Percentiles rank a stretch among this genome's conserved stretches.
Evolutionary conservation across 2,888 invertebrate genomes (phyloP).

Genomic region (Molanna angustata): DNA sequence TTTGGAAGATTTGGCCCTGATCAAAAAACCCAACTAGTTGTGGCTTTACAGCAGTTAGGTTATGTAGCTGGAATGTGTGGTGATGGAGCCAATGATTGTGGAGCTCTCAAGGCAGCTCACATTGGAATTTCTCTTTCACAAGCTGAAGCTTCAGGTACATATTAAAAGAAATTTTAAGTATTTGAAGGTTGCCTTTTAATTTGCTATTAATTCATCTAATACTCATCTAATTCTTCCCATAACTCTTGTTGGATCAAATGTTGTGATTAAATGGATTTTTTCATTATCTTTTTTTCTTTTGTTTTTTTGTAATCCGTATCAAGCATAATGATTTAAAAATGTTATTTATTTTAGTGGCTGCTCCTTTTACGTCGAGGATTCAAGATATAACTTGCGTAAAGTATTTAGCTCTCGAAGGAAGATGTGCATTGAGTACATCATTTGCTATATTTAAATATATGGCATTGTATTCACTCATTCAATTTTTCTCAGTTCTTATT

Average conservation of each 20-base stretch:
- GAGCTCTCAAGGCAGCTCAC: conserved; percentile 84
- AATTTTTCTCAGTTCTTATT: conserved; percentile 80
- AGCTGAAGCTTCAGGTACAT: conserved; percentile 69
- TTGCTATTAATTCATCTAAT: no score
- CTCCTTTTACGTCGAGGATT: conserved; percentile 82
- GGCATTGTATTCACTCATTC: conserved; percentile 86
- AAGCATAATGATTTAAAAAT: conserved; percentile 4
- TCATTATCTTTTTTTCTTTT: neutral
- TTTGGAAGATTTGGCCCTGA: conserved; percentile 84
- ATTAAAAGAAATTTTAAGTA: neutral
- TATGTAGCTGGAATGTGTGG: conserved; percentile 72
- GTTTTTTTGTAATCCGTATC: neutral
- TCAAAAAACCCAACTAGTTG: conserved; percentile 75
- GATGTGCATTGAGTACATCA: conserved; percentile 84
- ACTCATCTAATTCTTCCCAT: no score
- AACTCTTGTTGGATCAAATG: no score
- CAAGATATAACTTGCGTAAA: conserved; percentile 81
- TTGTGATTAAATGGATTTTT: neutral
- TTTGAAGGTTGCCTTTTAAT: no score
- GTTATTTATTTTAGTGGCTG: conserved; percentile 65
- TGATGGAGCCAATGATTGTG: conserved; percentile 84
- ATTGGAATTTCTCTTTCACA: conserved; percentile 86
- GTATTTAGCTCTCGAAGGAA: conserved; percentile 75
- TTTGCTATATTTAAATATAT: conserved; percentile 91
- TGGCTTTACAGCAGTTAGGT: conserved; percentile 66